Evolutionary conservation across 2,797 vertebrate genomes (phyloP).

Genomic region (Pantherophis vulpinus): DNA sequence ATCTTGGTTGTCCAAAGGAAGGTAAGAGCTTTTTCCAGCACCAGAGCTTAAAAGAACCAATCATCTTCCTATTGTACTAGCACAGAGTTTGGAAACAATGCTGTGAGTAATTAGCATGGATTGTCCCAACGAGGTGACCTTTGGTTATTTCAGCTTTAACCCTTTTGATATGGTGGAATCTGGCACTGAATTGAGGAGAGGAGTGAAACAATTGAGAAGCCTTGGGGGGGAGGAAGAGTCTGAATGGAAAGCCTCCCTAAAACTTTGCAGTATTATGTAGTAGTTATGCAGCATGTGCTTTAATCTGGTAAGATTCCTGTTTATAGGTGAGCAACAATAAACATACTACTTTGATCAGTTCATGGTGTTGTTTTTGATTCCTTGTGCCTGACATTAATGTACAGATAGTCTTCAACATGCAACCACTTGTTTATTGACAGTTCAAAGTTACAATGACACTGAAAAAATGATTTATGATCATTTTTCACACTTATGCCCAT

Average conservation of each 20-base stretch:
- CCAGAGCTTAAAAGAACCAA: neutral
- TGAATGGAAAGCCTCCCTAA: neutral
- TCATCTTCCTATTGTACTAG: neutral
- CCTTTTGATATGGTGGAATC: neutral
- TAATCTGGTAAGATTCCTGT: neutral
- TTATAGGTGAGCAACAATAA: neutral
- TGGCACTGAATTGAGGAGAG: neutral
- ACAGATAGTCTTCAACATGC: too few relatives aligned
- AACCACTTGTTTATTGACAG: too few relatives aligned
- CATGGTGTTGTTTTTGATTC: too few relatives aligned
- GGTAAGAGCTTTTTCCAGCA: neutral
- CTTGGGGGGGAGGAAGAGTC: neutral
- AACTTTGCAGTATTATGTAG: neutral
- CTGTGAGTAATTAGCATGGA: neutral
- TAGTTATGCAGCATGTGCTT: neutral
- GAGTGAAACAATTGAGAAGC: neutral
- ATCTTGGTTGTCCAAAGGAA: neutral
- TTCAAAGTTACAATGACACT: neutral
- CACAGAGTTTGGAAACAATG: neutral
- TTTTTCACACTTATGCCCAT: neutral
- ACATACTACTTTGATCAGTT: neutral
- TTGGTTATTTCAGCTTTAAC: neutral
- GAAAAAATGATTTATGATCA: neutral
- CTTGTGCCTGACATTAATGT: too few relatives aligned
- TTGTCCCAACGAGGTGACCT: neutral